Evolutionary conservation across 2,888 invertebrate species (phyloP).

Genomic region (Heliothis peltigera): DNA sequence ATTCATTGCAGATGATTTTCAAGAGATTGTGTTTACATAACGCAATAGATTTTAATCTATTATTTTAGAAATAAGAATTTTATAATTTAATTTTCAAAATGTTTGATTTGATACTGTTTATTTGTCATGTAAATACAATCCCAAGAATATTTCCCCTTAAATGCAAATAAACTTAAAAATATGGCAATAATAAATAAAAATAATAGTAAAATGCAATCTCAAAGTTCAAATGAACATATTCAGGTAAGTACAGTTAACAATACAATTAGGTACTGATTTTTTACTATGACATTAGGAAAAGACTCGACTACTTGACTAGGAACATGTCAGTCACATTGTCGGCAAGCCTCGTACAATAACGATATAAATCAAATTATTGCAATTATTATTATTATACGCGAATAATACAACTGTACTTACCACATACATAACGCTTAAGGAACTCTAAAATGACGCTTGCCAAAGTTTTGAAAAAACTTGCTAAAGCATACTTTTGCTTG

Average conservation of each 20-base stretch:
- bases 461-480: slow-evolving; percentile 21
- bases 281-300: slow-evolving; percentile 29
- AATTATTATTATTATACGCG: slow-evolving; percentile 45
- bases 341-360: slow-evolving; percentile 35
- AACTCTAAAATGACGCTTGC: slow-evolving; percentile 67
- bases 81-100: slow-evolving; percentile 34
- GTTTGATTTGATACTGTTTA: slow-evolving; percentile 12
- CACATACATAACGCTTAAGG: slow-evolving; percentile 45
- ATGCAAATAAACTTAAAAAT: slow-evolving; percentile 37
- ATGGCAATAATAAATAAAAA: slow-evolving; percentile 55
- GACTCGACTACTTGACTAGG: slow-evolving; percentile 55
- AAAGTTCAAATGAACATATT: slow-evolving; percentile 29
- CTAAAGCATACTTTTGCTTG: too few species aligned
- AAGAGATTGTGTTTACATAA: slow-evolving; percentile 44
- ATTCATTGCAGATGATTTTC: slow-evolving; percentile 22
- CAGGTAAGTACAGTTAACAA: slow-evolving; percentile 62
- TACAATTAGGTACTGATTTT: slow-evolving; percentile 16
- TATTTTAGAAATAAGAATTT: slow-evolving; percentile 13
- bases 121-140: slow-evolving; percentile 48
- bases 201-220: slow-evolving; percentile 30
- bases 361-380: slow-evolving; percentile 57
- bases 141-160: slow-evolving; percentile 10
- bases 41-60: slow-evolving; percentile 24
- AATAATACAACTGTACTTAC: slow-evolving; percentile 69
- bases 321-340: slow-evolving; percentile 52